A percentile compares a stretch with the other conserved stretches of the same genome.
These are phyloP conservation scores for Propithecus perrieri DNA, from an alignment of 2,797 vertebrate genomes.

Conservation along the genomic window DNA sequence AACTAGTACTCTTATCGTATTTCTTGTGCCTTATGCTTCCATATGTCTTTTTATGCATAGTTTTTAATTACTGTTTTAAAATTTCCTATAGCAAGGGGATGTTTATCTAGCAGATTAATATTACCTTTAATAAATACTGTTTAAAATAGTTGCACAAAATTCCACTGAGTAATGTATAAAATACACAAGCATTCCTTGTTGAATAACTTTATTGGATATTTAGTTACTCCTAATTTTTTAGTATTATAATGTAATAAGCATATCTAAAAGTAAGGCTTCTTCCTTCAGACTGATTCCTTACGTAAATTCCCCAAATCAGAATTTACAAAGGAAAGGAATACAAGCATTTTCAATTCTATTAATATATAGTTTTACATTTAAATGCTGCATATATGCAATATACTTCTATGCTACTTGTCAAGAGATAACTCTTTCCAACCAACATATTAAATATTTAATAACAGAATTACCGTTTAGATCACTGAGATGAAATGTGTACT, in stretches of 20 bases:
- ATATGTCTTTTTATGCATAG: not conserved
- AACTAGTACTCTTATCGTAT: not conserved
- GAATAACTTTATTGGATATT: not conserved
- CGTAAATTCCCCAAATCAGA: not conserved
- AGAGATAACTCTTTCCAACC: not conserved
- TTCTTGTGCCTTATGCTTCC: not conserved
- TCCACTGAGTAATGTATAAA: not conserved
- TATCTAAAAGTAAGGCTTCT: not conserved
- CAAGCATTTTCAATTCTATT: not conserved
- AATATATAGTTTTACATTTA: not conserved
- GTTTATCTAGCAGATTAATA: not conserved
- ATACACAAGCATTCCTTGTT: not conserved
- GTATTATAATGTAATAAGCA: not conserved
- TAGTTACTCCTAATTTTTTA: not conserved
- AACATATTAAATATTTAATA: constrained; percentile 3
- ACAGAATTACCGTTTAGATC: constrained; percentile 19
- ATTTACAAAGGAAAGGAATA: not conserved
- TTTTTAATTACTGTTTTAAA: not conserved
- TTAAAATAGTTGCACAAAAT: not conserved
- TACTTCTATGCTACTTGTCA: not conserved
- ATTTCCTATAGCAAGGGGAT: not conserved
- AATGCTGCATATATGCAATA: not conserved
- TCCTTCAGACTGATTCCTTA: not conserved
- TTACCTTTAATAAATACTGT: not conserved
- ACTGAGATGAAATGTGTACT: not conserved